Percentiles rank a stretch among this genome's conserved stretches.
Conservation (phyloP, 35 echinoderm and acorn worm genomes). For the Antedon bifida region DNA sequence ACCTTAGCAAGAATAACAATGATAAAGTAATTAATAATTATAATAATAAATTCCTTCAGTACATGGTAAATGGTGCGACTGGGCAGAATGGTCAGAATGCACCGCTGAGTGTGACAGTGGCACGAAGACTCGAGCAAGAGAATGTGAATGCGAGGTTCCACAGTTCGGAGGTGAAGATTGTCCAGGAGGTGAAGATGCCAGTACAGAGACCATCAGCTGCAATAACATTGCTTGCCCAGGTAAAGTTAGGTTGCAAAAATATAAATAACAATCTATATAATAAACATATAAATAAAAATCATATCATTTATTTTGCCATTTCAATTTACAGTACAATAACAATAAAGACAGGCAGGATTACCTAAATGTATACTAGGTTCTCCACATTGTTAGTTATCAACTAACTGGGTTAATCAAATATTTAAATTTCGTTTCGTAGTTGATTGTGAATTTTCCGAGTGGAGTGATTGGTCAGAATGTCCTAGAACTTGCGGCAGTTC, state of each 20-base stretch:
- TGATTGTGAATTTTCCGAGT: neutral
- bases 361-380: no score
- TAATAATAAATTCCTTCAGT: no score
- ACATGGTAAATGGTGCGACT: slow-evolving; percentile 42
- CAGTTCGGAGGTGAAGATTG: slow-evolving; percentile 34
- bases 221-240: neutral
- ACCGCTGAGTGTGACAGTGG: slow-evolving; percentile 21
- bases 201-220: neutral
- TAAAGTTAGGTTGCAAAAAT: no score
- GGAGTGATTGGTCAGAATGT: slow-evolving; percentile 5
- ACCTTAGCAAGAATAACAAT: no score
- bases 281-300: no score
- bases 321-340: no score
- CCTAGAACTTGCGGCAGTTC: neutral
- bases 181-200: slow-evolving; percentile 7
- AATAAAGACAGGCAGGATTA: no score
- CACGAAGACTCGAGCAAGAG: slow-evolving; percentile 11
- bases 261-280: no score
- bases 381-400: no score
- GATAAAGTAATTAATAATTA: no score
- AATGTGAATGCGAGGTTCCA: slow-evolving; percentile 28
- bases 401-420: no score
- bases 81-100: slow-evolving; percentile 43
- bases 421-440: neutral
- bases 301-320: no score